phyloP scores from a whole-genome alignment of 1,140 invertebrate species.

The Dolichoris vasculosae region DNA sequence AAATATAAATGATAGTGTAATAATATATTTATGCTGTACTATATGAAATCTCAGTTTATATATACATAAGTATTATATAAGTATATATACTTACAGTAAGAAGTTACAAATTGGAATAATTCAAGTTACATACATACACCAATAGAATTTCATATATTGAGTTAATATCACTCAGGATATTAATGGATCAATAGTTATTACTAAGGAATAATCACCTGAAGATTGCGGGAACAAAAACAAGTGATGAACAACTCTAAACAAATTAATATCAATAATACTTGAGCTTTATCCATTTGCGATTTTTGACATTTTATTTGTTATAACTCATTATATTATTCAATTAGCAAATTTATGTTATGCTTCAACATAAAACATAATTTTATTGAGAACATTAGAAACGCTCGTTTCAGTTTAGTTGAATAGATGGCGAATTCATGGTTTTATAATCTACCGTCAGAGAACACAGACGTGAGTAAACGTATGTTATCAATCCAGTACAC shows the following conservation, averaged over 20 bases:
- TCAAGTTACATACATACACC: not conserved
- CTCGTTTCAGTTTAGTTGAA: slow-evolving; percentile 58
- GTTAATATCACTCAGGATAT: too few relatives aligned
- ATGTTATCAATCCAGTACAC: not conserved
- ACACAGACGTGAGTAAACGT: not conserved
- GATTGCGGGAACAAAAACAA: too few relatives aligned
- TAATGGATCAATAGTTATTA: too few relatives aligned
- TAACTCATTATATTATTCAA: not conserved
- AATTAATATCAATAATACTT: too few relatives aligned
- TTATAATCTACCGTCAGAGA: not conserved
- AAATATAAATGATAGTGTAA: not conserved
- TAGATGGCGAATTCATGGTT: slow-evolving; percentile 43
- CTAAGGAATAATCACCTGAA: too few relatives aligned
- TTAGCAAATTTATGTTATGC: not conserved
- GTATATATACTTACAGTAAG: not conserved
- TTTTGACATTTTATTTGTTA: too few relatives aligned
- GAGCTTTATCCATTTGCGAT: too few relatives aligned
- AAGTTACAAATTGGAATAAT: not conserved
- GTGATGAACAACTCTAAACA: too few relatives aligned
- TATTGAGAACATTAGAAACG: slow-evolving; percentile 19
- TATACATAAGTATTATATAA: not conserved
- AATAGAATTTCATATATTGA: not conserved
- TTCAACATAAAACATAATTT: not conserved
- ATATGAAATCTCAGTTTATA: not conserved
- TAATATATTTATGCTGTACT: not conserved